Base-by-base conservation (phyloP, 2,888 invertebrate genomes). In the Trileptium ribeirensis region DNA sequence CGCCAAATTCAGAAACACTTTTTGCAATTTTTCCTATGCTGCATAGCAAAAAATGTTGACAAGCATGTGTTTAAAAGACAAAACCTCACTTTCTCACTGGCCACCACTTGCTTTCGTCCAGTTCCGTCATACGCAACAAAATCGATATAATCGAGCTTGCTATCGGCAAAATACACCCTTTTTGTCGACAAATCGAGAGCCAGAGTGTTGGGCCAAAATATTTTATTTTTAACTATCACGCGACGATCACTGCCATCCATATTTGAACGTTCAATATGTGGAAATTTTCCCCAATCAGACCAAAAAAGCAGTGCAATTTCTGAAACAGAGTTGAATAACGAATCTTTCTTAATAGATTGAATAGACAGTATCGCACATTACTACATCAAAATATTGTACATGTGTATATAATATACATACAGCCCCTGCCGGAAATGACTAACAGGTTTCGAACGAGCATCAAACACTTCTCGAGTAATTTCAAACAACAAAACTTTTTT, bases 261-360 rank as follows among this genome's bases (percentile, higher is more conserved):
- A 29, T 96, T 96, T 2, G 96, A 94, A 81, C 97, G 91, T 89
- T 99, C 98, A 82, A 99, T 94, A 0, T 97, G 91, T 0, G 99
- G 98, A 90, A 96, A 94, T 89, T 96, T 95, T 67, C 97, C 97
- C 98, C 98, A 98, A 89, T 99, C 98, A 0, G 96, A 96, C 98
- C 98, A 99, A 91, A 99, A 99, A 81, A 99, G 91, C 92, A 94
- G 94, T 1, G 94, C 91, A 0, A 95, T 93, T 39, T 89, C 91
- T 75, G 38, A 36, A 75, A 38, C n/a, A n/a, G n/a, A n/a, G n/a
- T n/a, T n/a, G n/a, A n/a, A n/a, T n/a, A n/a, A n/a, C n/a, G n/a
- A n/a, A n/a, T n/a, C n/a, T n/a, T n/a, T n/a, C n/a, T n/a, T n/a
- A n/a, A n/a, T n/a, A n/a, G n/a, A n/a, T n/a, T n/a, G n/a, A n/a